Conservation (phyloP, 2,888 invertebrate species). For the Psylliodes chrysocephalus region DNA sequence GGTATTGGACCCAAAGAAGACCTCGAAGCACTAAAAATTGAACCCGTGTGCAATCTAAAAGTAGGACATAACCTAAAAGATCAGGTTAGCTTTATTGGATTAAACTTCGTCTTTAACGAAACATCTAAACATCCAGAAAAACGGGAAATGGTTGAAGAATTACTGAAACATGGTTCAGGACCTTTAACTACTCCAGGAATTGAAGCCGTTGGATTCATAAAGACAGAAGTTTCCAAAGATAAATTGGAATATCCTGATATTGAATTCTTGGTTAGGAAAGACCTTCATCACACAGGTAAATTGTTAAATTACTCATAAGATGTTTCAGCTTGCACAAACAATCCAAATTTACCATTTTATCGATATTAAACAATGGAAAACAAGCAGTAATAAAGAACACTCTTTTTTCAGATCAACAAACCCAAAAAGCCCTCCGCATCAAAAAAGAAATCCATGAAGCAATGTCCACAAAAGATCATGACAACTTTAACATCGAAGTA, state of each 20-base stretch:
- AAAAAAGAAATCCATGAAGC: slow-evolving; percentile 66
- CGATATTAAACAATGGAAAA: too few relatives aligned
- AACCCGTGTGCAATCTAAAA: slow-evolving; percentile 68
- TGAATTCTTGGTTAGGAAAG: slow-evolving; percentile 52
- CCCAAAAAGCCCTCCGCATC: slow-evolving; percentile 66
- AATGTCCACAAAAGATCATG: slow-evolving; percentile 65
- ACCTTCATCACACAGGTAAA: slow-evolving; percentile 42
- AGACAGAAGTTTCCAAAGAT: slow-evolving; percentile 56
- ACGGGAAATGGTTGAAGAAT: slow-evolving; percentile 54
- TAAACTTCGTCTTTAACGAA: slow-evolving; percentile 67
- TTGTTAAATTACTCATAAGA: too few relatives aligned
- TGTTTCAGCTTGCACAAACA: too few relatives aligned
- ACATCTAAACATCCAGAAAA: slow-evolving; percentile 54
- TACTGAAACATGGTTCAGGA: slow-evolving; percentile 57
- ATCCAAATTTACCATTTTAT: too few relatives aligned
- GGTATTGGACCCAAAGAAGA: slow-evolving; percentile 74
- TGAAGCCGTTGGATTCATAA: slow-evolving; percentile 55
- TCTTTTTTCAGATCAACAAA: slow-evolving; percentile 28
- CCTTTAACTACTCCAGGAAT: slow-evolving; percentile 52
- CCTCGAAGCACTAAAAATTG: slow-evolving; percentile 68
- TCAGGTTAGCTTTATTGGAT: slow-evolving; percentile 73
- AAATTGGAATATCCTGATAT: slow-evolving; percentile 56
- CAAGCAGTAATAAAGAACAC: too few relatives aligned
- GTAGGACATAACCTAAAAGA: slow-evolving; percentile 79
- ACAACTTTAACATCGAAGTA: slow-evolving; percentile 70